Evolutionary conservation across 2,797 vertebrate species (phyloP), one percentile per base, ranked within the genome.

Genomic region (Anguilla pacifica): DNA sequence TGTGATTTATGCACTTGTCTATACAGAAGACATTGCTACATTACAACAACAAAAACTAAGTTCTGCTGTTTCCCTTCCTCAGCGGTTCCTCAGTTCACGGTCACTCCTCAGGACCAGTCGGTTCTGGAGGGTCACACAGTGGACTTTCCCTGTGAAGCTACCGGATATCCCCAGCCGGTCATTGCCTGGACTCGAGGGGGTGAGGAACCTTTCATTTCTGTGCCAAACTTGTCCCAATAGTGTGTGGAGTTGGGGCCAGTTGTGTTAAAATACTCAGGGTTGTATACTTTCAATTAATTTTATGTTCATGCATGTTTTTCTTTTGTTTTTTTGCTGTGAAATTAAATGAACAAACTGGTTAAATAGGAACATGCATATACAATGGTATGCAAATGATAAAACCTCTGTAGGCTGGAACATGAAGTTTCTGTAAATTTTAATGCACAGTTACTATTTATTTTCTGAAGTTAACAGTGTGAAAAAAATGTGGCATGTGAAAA

Each of bases 181-280:
- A 98, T 99, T 39, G 97, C 98, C 72, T 99, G 99, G 99, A 99
- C 98, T 0, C 98, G 98, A 85, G 97, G 97, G 89, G 98, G 97
- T 97, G 93, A 92, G 92, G 49, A 87, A n/a, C 25, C 22, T 15
- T 79, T 39, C 15, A 79, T 43, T 39, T 5, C 15, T 43, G 46
- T 81, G 39, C 77, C 39, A 49, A 81, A 81, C 19, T 25, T 64
- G 28, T 39, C 1, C 70, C 28, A 35, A 2, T n/a, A 3, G 13
- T 77, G 72, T 77, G 35, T 28, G 35, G 72, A 39, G 35, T 43
- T 11, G 28, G 28, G 67, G 72, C 3, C 72, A 77, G 72, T 17
- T 28, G 10, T 39, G 6, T 43, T 43, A 77, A 43, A 77, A 77
- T 31, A 43, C 3, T 10, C 3, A 35, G 70, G 31, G 10, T 11